phyloP scores from a whole-genome alignment of 2,888 invertebrate species.

The Cosmia pyralina region DNA sequence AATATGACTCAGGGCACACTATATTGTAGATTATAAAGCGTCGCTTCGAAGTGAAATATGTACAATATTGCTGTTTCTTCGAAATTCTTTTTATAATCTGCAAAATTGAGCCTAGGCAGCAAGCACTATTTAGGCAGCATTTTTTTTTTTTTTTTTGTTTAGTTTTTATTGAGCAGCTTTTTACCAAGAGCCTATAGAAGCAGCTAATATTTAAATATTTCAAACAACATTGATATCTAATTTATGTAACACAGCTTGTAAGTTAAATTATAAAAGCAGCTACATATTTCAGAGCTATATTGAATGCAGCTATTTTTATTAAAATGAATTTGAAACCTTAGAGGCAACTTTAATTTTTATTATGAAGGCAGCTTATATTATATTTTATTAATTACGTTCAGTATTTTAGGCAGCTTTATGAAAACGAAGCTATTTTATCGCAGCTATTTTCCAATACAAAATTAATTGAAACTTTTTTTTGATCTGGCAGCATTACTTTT shows the following conservation, averaged over 20 bases:
- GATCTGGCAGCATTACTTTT: constrained; percentile 25
- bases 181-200: constrained; percentile 27
- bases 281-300: constrained; percentile 9
- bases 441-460: constrained; percentile 19
- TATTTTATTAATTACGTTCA: constrained; percentile 19
- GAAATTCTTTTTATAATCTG: not conserved
- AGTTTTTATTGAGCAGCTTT: constrained; percentile 39
- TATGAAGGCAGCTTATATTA: constrained; percentile 13
- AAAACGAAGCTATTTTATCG: constrained; percentile 9
- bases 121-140: constrained; percentile 11
- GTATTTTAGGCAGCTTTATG: constrained; percentile 36
- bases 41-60: constrained; percentile 22
- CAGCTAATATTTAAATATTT: constrained; percentile 13
- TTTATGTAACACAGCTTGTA: constrained; percentile 11
- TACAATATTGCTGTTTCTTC: constrained; percentile 1
- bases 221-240: not conserved
- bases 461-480: not conserved
- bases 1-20: not conserved
- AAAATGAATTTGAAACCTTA: not conserved
- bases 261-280: constrained; percentile 18
- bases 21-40: constrained; percentile 6
- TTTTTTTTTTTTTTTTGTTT: not conserved
- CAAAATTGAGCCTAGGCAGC: constrained; percentile 1
- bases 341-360: constrained; percentile 26
- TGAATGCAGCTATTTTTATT: constrained; percentile 17